phyloP scores from a whole-genome alignment of 2,888 invertebrate species.

The Thumatha senex region DNA sequence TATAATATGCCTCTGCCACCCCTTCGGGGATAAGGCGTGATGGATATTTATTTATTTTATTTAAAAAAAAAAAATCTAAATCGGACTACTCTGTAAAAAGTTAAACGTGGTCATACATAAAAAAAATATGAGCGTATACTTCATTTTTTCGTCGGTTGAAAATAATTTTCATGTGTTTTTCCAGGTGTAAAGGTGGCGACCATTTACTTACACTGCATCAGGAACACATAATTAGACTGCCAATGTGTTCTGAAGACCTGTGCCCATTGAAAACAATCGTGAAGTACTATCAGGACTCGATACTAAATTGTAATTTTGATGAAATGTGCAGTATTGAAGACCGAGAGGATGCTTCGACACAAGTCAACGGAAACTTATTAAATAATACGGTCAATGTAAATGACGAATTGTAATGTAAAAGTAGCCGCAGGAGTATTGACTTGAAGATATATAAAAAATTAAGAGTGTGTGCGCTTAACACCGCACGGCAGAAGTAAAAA shows the following conservation, averaged over 20 bases:
- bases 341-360: background rate
- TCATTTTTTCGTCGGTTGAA: too few species aligned
- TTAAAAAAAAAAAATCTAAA: too few species aligned
- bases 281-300: conserved; percentile 82
- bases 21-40: too few species aligned
- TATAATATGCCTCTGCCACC: too few species aligned
- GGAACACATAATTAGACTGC: conserved; percentile 87
- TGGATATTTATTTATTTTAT: too few species aligned
- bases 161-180: background rate
- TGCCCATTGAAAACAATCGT: conserved; percentile 85
- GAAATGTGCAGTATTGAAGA: conserved; percentile 82
- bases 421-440: background rate
- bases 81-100: too few species aligned
- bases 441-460: background rate
- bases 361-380: background rate
- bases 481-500: too few species aligned
- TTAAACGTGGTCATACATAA: too few species aligned
- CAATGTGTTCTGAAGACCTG: conserved; percentile 87
- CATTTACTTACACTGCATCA: conserved; percentile 87
- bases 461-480: too few species aligned
- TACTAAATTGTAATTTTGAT: conserved; percentile 86
- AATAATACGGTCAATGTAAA: background rate
- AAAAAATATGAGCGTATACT: too few species aligned
- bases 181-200: background rate
- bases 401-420: background rate